Evolutionary conservation across 1,140 invertebrate species (phyloP).

Genomic region (Drosophila pachea): DNA sequence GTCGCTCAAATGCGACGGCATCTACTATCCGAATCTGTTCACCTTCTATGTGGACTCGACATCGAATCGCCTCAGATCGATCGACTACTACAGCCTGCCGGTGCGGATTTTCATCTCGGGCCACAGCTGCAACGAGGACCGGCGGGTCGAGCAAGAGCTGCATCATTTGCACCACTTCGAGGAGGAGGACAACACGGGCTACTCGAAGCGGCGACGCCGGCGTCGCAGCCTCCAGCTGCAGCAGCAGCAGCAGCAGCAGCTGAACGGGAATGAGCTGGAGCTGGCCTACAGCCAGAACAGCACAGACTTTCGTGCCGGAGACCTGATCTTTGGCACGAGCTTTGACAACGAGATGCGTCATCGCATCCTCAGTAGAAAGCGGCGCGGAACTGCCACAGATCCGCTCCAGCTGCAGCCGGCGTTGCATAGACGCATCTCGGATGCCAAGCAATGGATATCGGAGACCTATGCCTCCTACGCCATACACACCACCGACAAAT

Average conservation of each 20-base stretch:
- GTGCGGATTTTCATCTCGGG: constrained; percentile 88
- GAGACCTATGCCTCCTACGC: constrained; percentile 91
- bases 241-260: constrained; percentile 22
- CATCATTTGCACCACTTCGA: constrained; percentile 79
- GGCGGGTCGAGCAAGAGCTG: constrained; percentile 81
- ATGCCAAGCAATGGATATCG: constrained; percentile 90
- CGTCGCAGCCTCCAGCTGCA: constrained; percentile 27
- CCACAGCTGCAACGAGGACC: constrained; percentile 83
- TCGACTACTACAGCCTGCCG: constrained; percentile 91
- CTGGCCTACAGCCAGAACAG: constrained; percentile 58
- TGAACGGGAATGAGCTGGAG: constrained; percentile 58
- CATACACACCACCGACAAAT: constrained; percentile 88
- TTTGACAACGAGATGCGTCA: constrained; percentile 79
- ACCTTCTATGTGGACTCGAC: constrained; percentile 92
- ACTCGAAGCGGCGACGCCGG: constrained; percentile 62
- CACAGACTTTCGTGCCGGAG: constrained; percentile 68
- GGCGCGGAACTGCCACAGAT: constrained; percentile 78
- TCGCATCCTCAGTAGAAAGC: constrained; percentile 81
- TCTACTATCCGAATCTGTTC: constrained; percentile 90
- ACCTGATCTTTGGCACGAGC: constrained; percentile 72
- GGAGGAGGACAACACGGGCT: constrained; percentile 77
- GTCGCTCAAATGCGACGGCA: constrained; percentile 87
- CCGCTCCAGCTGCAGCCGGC: constrained; percentile 69
- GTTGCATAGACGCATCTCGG: constrained; percentile 76
- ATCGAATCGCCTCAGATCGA: constrained; percentile 86